Conservation (phyloP, 1,140 invertebrate species). For the Elysia chlorotica region DNA sequence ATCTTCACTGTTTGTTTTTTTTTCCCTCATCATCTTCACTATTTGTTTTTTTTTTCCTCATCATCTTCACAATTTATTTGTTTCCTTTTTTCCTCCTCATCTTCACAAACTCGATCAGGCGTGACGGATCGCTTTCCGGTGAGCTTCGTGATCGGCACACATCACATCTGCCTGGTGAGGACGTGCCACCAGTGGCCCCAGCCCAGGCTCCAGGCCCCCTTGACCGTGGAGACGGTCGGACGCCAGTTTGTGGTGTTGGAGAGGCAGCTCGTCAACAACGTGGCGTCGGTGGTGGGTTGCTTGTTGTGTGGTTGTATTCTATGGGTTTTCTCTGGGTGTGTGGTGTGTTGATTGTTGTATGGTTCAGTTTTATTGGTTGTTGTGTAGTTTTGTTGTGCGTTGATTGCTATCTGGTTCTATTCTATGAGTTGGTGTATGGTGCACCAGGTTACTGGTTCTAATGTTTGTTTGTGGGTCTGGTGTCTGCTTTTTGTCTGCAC, state of each 20-base stretch:
- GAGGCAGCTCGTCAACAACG: constrained; percentile 52
- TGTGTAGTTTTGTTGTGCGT: not conserved
- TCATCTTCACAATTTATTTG: too few relatives aligned
- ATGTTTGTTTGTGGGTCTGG: not conserved
- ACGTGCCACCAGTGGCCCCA: constrained; percentile 58
- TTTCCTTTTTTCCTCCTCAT: too few relatives aligned
- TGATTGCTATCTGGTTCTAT: not conserved
- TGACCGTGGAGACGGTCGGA: constrained; percentile 38
- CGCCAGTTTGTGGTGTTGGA: constrained; percentile 50
- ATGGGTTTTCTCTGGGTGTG: not conserved
- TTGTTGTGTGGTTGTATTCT: not conserved
- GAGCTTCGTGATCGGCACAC: constrained; percentile 37
- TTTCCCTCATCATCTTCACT: too few relatives aligned
- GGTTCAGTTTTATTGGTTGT: not conserved
- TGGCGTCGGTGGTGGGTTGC: constrained; percentile 50
- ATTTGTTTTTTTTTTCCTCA: too few relatives aligned
- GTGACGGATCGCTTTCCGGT: constrained; percentile 29
- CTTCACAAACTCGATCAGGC: too few relatives aligned
- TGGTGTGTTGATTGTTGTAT: not conserved
- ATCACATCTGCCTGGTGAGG: constrained; percentile 39
- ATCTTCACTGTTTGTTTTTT: too few relatives aligned
- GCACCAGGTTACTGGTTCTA: not conserved
- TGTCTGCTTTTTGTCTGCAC: too few relatives aligned
- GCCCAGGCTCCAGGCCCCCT: constrained; percentile 46
- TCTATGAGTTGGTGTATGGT: too few relatives aligned